Base-by-base conservation (phyloP, 2,888 invertebrate genomes). In the Dynastes grantii region DNA sequence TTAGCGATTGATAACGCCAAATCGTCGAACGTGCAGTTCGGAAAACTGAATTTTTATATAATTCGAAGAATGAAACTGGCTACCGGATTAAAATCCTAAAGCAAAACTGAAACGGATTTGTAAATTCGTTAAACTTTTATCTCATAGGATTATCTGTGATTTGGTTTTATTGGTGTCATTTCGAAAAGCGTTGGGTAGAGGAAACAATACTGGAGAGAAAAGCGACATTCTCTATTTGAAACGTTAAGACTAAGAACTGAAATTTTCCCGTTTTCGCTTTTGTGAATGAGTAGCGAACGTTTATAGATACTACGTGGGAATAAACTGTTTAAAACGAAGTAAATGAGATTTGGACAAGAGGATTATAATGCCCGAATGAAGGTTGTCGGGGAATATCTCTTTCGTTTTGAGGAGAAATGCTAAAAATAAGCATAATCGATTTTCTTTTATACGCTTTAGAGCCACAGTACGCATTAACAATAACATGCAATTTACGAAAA, bases 41-140 rank as follows among this genome's bases (percentile, higher is more conserved):
- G 37, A 55, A 58, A 71, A 71, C 58, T 73, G 40, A 73, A 58
- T 73, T 73, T 73, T 51, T 58, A 73, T 73, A 73, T 61, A 73
- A 73, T 73, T 58, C 58, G 37, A n/a, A 40, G 58, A 73, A 73
- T 61, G 73, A 73, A 70, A 8, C 53, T 13, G 55, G 40, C 67
- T 9, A n/a, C 29, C 27, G 73, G 58, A 73, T 73, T 73, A 73
- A 73, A 73, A 58, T 40, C 58, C 58, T 45, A n/a, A 73, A 73
- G 58, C 73, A 73, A 73, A 73, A 73, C 73, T 73, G 73, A 40
- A 73, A 73, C 73, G 73, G 73, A 55, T 73, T 73, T 73, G 73
- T 73, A 73, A 58, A 73, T 73, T 73, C 73, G 73, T 58, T 73
- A 73, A 73, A 73, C 58, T 73, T 73, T 73, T 73, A 73, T 73